Evolutionary conservation across 2,888 invertebrate species (phyloP).

Genomic region (Andrena minutula): DNA sequence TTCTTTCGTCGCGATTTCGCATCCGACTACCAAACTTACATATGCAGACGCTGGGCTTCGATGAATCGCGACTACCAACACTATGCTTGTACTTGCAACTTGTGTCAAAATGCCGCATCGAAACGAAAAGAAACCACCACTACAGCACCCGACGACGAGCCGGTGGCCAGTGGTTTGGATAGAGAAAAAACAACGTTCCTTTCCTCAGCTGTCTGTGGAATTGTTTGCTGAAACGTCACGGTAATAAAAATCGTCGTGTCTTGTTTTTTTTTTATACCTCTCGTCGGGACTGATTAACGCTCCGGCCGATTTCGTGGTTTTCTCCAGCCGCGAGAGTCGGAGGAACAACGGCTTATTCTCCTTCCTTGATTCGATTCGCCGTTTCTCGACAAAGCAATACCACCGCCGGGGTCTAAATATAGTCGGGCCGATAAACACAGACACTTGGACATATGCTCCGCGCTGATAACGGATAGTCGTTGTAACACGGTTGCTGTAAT

Average conservation of each 20-base stretch:
- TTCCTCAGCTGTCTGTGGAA: neutral
- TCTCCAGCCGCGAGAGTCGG: neutral
- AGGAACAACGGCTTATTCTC: constrained; percentile 30
- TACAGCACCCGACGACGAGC: neutral
- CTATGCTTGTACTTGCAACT: neutral
- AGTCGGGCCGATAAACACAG: constrained; percentile 67
- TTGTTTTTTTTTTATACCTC: neutral
- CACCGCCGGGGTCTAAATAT: constrained; percentile 60
- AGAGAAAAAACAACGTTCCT: neutral
- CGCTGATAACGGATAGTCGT: constrained; percentile 62
- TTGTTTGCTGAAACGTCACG: neutral
- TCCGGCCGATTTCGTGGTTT: constrained; percentile 1
- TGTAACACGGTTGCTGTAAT: constrained; percentile 70
- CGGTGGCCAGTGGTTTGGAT: too few species aligned
- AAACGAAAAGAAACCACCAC: neutral
- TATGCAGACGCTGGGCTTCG: neutral
- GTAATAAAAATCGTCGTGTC: constrained; percentile 2
- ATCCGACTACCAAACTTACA: neutral
- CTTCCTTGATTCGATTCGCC: constrained; percentile 59
- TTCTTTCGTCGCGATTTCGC: constrained; percentile 37
- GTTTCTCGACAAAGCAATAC: constrained; percentile 64
- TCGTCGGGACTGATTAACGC: neutral
- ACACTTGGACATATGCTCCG: constrained; percentile 67
- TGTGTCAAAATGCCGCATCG: too few species aligned
- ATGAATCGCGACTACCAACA: neutral